phyloP scores from a whole-genome alignment of 92 coral and sea anemone species.

The Parazoanthus swiftii region DNA sequence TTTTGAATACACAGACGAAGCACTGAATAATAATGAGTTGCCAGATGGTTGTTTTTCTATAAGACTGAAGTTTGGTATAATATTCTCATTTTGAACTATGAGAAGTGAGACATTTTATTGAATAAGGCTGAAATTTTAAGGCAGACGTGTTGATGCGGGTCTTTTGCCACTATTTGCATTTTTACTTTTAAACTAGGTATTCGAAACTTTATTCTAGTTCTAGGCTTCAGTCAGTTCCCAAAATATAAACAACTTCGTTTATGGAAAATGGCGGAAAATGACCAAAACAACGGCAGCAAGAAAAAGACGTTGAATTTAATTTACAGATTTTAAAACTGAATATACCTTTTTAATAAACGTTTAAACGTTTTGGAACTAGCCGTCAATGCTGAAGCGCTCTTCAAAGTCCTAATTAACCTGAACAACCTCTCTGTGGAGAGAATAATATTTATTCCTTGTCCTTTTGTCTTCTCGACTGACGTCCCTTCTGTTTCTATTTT shows the following conservation, averaged over 20 bases:
- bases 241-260: too few relatives aligned
- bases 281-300: neutral
- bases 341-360: too few relatives aligned
- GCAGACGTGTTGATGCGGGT: neutral
- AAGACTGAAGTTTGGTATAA: too few relatives aligned
- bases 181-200: neutral
- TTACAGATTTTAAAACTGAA: too few relatives aligned
- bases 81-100: too few relatives aligned
- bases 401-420: neutral
- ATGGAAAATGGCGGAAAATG: neutral
- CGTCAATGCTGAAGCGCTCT: neutral
- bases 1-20: too few relatives aligned
- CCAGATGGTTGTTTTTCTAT: too few relatives aligned
- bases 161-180: neutral
- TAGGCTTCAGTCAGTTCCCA: neutral
- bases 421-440: neutral
- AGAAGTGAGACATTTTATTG: too few relatives aligned
- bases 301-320: too few relatives aligned
- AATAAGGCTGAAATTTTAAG: neutral
- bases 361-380: neutral
- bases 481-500: neutral
- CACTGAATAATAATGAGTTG: too few relatives aligned
- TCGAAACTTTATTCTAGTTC: neutral
- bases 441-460: neutral
- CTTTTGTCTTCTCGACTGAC: neutral